phyloP scores from a whole-genome alignment of 2,113 vertebrate genomes.

The Etheostoma cragini region DNA sequence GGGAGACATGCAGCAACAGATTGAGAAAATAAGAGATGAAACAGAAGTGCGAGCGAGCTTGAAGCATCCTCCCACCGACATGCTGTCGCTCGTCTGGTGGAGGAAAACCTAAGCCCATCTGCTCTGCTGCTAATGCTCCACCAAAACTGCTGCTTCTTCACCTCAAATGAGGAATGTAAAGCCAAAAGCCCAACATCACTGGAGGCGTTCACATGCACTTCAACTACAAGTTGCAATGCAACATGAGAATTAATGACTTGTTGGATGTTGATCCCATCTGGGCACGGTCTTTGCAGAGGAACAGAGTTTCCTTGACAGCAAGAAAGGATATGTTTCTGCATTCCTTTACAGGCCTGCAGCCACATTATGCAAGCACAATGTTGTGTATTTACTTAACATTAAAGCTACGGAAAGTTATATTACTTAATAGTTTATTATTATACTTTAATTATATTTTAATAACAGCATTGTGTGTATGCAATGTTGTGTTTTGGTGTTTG shows the following conservation, averaged over 20 bases:
- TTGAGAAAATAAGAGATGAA: constrained; percentile 63
- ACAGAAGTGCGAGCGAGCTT: constrained; percentile 45
- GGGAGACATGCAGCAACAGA: constrained; percentile 52
- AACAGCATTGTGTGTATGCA: background rate
- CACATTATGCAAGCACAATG: background rate
- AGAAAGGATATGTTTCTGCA: background rate
- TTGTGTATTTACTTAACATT: background rate
- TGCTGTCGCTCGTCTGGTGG: constrained; percentile 56
- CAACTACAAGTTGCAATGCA: background rate
- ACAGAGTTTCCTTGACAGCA: background rate
- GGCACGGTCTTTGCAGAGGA: background rate
- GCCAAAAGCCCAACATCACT: constrained; percentile 20
- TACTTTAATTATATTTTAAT: too few species aligned
- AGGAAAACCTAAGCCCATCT: constrained; percentile 52
- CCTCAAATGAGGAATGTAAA: constrained; percentile 6
- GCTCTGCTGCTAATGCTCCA: constrained; percentile 29
- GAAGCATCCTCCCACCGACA: constrained; percentile 64
- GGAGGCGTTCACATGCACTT: background rate
- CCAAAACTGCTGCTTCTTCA: constrained; percentile 50
- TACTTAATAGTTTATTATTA: too few species aligned
- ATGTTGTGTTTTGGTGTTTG: constrained; percentile 38
- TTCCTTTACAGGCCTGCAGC: background rate
- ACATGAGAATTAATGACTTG: constrained; percentile 27
- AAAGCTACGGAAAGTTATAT: background rate
- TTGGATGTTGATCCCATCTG: constrained; percentile 45